Base-by-base conservation (phyloP, 2,113 vertebrate species). In the Antigone vipio region DNA sequence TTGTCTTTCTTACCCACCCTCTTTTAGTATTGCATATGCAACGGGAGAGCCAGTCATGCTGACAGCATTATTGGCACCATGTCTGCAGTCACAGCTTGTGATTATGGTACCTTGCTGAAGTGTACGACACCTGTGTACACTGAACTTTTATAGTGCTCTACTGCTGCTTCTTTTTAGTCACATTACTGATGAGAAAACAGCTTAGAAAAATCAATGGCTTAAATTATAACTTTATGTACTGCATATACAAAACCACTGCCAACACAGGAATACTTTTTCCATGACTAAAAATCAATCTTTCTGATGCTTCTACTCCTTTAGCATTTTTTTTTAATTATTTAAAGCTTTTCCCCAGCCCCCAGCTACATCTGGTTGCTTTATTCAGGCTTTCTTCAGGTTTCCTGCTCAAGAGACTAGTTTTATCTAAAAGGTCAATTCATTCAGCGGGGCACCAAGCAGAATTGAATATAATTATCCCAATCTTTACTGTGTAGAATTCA, bases 381-480 rank as follows among this genome's bases (percentile, higher is more conserved):
- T 98, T 97, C 94, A 97, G 97, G 97, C 98, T 99, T 99, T 99
- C 98, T 99, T 99, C 98, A 98, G 98, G 98, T 99, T 99, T 99
- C 98, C 98, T 99, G 98, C 98, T 99, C 98, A 97, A 98, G 98
- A 99, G 98, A 99, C 98, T 98, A 98, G 97, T 99, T 99, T 99
- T 99, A 99, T 99, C 98, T 99, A 97, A 99, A 99, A 98, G 99
- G 98, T 99, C 98, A 99, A 98, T 99, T 99, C 99, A 99, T 99
- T 99, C 99, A 99, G 98, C 98, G 9, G 98, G 98, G 98, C 98
- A 99, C 98, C 99, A 98, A 98, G 98, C 98, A 99, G 98, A 98
- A 99, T 98, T 99, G 99, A 99, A 99, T 99, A 99, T 99, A 99
- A 99, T 99, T 99, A 99, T 99, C 99, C 99, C 98, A 98, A 99